Evolutionary conservation across 2,797 vertebrate species (phyloP).

Genomic region (Dermochelys coriacea): DNA sequence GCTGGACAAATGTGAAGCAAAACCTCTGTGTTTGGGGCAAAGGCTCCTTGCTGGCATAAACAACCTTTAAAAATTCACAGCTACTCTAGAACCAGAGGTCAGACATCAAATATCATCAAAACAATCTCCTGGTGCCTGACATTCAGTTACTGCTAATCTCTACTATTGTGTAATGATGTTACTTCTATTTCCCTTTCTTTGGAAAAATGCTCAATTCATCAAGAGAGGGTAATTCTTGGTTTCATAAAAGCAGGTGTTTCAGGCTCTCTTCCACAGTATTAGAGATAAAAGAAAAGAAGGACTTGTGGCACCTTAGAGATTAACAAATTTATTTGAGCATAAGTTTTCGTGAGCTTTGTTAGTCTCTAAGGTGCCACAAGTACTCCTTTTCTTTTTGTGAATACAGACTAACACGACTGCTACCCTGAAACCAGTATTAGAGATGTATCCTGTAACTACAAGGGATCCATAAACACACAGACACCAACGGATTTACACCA

Average conservation of each 20-base stretch:
- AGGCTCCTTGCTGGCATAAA: conserved; percentile 31
- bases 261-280: neutral
- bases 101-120: conserved; percentile 58
- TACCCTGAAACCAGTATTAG: neutral
- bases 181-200: conserved; percentile 31
- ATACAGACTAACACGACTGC: too few relatives aligned
- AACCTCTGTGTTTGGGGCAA: conserved; percentile 16
- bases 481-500: neutral
- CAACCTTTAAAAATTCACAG: conserved; percentile 39
- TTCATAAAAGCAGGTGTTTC: neutral
- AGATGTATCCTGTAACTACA: neutral
- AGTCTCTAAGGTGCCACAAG: too few relatives aligned
- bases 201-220: conserved; percentile 16
- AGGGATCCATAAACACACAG: neutral
- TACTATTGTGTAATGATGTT: conserved; percentile 47
- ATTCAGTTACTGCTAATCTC: conserved; percentile 51
- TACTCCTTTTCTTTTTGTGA: too few relatives aligned
- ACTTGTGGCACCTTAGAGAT: too few relatives aligned
- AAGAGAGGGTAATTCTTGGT: conserved; percentile 22
- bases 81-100: conserved; percentile 34
- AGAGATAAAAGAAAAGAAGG: too few relatives aligned
- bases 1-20: conserved; percentile 16
- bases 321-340: too few relatives aligned
- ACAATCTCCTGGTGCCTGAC: conserved; percentile 39
- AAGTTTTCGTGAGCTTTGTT: too few relatives aligned